Base-by-base conservation (phyloP, 2,797 vertebrate species). In the Gymnothorax reevesii region DNA sequence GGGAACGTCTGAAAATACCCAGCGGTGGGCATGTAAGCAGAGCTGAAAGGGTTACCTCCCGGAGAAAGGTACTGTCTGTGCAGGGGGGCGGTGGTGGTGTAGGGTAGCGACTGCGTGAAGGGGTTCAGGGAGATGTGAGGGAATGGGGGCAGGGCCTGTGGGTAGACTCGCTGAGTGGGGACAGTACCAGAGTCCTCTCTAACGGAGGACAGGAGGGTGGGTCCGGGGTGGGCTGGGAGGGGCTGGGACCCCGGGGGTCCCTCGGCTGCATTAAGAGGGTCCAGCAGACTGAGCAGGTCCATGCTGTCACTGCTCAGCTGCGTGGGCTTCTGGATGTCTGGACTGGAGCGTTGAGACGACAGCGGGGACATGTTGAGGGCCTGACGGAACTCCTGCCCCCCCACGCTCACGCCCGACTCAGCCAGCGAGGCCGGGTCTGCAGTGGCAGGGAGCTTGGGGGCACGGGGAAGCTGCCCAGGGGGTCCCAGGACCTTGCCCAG, bases 221-320 rank as follows among this genome's bases (percentile, higher is more conserved):
- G 33, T 75, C 90, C 83, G 15, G 92, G 80, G 49, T 92, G 42
- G 0, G 69, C 17, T 27, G 90, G 17, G 10, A 90, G 17, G 10
- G 77, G 83, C 42, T 88, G 82, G 0, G 90, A 91, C 0, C 86
- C 73, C 86, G 66, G 27, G 0, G 25, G 64, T 84, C 88, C 91
- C 0, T 92, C 88, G 89, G 93, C 91, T 15, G 90, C 85, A 87
- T 92, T 95, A 69, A 99, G 94, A 0, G 98, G 98, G 91, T 99
- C 98, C 83, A 99, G 95, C 57, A 99, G 96, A 84, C 95, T 96
- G 1, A 99, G 93, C 86, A 99, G 95, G 86, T 97, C 95, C 0
- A 96, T 91, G 0, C 91, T 92, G 80, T 94, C 93, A 69, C 90
- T 90, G 12, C 88, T 84, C 33, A 93, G 89, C 86, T 90, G 95